Evolutionary conservation across 2,888 invertebrate species (phyloP), one percentile per base, ranked within the genome.

Genomic region (Stenichneumon culpator): DNA sequence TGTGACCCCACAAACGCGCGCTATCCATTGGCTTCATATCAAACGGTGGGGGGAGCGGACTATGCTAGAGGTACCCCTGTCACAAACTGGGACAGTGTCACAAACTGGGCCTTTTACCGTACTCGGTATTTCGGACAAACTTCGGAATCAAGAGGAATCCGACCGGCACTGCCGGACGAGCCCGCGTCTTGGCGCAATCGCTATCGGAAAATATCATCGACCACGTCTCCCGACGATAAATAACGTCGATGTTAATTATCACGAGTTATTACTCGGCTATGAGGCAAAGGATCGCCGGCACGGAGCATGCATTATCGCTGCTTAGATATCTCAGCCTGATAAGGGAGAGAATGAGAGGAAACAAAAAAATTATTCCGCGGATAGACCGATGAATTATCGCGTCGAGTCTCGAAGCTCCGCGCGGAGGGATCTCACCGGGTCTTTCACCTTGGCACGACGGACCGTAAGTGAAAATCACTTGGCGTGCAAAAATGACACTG

Each of bases 231-330:
- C 57, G 39, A 70, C 82, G 74, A 85, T 85, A 82, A 85, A 85
- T 85, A 85, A 85, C 79, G 72, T 79, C 52, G 65, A 79, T 82
- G 82, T 82, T 82, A 85, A 85, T 85, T 85, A 85, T 82, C 74
- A 52, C 70, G 72, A 85, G 79, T 79, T 82, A 82, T 85, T 82
- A 79, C 65, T 39, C 54, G 70, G 47, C 32, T n/a, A 78, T 65
- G 63, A 25, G 25, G 47, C 44, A 70, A 74, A 79, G 67, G 70
- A 70, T 79, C 73, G 57, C 72, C 82, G 79, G 70, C 74, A 82
- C 52, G 47, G 75, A 50, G 44, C 9, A 68, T 70, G 44, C 25
- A 72, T 82, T 85, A 85, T 85, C 84, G 36, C 50, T 32, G 47
- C 19, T 70, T n/a, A 22, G 84, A 85, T 82, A 82, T 85, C 82